Conservation (phyloP, 35 echinoderm and acorn worm genomes). For the Chiridota heheva region DNA sequence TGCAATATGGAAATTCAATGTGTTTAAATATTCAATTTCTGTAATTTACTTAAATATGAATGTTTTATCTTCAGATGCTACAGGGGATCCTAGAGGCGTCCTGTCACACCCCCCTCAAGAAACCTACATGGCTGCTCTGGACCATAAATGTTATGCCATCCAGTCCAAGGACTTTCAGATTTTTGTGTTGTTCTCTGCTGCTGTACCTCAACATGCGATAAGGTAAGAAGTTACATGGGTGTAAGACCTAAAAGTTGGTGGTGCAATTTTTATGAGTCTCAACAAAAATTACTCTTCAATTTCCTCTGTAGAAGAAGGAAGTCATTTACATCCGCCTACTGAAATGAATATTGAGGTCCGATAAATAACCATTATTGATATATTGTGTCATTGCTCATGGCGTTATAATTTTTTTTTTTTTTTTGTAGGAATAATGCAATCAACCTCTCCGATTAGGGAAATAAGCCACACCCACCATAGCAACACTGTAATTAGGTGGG, state of each 20-base stretch:
- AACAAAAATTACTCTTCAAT: neutral
- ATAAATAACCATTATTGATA: neutral
- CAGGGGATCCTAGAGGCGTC: slow-evolving; percentile 21
- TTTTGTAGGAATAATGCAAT: too few species aligned
- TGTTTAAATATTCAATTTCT: too few species aligned
- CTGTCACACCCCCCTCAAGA: slow-evolving; percentile 71
- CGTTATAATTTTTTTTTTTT: neutral
- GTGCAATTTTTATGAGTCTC: neutral
- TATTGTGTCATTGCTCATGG: too few species aligned
- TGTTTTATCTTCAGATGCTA: slow-evolving; percentile 64
- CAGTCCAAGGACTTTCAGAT: slow-evolving; percentile 54
- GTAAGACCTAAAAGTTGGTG: neutral
- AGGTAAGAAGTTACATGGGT: slow-evolving; percentile 64
- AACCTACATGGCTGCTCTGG: slow-evolving; percentile 82
- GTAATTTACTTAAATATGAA: too few species aligned
- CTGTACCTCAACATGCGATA: slow-evolving; percentile 86
- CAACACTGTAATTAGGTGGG: too few species aligned
- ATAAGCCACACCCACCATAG: too few species aligned
- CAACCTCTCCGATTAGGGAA: too few species aligned
- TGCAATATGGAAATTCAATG: too few species aligned
- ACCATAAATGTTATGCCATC: slow-evolving; percentile 90
- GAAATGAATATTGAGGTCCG: neutral
- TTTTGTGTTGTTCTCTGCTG: slow-evolving; percentile 77
- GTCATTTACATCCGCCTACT: neutral
- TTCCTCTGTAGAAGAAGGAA: neutral